phyloP scores from a whole-genome alignment of 2,797 vertebrate species.

The Coluber constrictor region DNA sequence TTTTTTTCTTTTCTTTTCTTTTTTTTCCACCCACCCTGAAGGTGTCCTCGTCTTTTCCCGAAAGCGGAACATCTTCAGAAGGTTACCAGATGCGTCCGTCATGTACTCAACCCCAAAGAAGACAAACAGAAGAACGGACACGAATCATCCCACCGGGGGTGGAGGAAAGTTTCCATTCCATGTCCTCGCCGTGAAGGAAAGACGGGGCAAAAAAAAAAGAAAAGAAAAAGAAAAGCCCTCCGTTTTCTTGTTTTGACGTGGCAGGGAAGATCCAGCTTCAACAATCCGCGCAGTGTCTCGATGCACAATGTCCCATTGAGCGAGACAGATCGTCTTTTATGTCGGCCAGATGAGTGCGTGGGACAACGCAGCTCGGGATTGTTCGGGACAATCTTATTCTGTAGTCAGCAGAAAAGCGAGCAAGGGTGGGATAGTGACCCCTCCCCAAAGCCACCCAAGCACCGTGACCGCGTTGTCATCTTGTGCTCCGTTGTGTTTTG shows the following conservation, averaged over 20 bases:
- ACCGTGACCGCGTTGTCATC: neutral
- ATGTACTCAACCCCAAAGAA: neutral
- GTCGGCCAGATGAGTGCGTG: constrained; percentile 7
- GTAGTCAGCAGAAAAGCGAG: neutral
- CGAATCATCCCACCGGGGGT: neutral
- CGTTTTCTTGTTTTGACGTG: neutral
- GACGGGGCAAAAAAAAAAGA: no score
- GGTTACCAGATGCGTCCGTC: neutral
- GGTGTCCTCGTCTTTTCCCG: constrained; percentile 1
- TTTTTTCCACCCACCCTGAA: neutral
- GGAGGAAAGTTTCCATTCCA: neutral
- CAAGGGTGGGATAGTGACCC: neutral
- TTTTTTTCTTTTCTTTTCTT: neutral
- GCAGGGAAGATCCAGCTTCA: neutral
- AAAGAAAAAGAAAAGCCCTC: neutral
- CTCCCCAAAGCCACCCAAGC: neutral
- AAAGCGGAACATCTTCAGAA: constrained; percentile 12
- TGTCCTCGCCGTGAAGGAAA: neutral
- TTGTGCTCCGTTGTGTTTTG: neutral
- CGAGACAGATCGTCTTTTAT: neutral
- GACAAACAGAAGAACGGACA: neutral
- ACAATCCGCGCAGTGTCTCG: neutral
- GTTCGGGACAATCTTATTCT: neutral
- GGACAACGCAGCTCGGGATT: neutral
- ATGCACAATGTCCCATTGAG: neutral